These are phyloP conservation scores for Acropternis orthonyx DNA, from an alignment of 2,797 vertebrate genomes.

Conservation along the genomic window DNA sequence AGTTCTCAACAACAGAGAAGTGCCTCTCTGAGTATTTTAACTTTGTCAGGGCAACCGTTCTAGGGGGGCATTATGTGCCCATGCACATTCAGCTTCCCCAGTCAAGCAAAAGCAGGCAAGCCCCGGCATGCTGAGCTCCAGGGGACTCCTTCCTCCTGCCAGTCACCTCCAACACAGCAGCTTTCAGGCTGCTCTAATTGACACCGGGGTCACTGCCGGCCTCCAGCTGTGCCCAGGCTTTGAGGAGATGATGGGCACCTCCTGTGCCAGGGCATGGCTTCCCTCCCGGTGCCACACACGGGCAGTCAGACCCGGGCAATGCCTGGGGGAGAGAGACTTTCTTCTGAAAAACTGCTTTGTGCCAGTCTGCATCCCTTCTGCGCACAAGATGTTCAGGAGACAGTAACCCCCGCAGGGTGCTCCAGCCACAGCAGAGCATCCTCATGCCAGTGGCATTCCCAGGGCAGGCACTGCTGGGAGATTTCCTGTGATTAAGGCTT, in stretches of 20 bases:
- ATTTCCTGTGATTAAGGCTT: accelerated
- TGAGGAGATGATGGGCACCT: background rate
- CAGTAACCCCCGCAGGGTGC: accelerated
- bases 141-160: background rate
- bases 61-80: background rate
- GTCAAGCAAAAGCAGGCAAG: background rate
- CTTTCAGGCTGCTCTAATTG: background rate
- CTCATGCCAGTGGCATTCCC: accelerated
- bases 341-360: background rate
- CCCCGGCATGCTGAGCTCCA: background rate
- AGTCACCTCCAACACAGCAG: background rate
- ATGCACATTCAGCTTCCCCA: accelerated
- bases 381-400: background rate
- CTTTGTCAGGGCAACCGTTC: background rate
- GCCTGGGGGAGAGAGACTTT: background rate
- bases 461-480: background rate
- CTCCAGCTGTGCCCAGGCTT: background rate
- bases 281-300: accelerated
- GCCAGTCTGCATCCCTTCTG: accelerated
- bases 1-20: accelerated
- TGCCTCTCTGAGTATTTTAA: background rate
- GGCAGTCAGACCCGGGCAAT: background rate
- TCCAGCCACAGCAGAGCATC: accelerated
- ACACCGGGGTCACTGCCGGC: background rate
- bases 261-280: background rate